Evolutionary conservation across 2,113 vertebrate species (phyloP), one percentile per base, ranked within the genome.

Genomic region (Chaenocephalus aceratus): DNA sequence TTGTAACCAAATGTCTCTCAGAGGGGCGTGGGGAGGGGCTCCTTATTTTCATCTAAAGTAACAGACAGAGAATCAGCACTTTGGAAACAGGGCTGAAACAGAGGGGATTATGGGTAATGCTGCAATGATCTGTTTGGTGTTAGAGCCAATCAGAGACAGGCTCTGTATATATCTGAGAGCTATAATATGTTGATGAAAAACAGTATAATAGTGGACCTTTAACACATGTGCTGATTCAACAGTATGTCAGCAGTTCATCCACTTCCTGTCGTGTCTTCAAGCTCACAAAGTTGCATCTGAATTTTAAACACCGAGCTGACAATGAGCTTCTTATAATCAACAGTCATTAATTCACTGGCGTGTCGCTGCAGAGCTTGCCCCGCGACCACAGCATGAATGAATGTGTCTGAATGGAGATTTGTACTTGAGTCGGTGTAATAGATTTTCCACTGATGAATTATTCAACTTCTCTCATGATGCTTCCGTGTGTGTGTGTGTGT

Each of bases 391-490:
- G 21, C 72, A 21, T 21, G 21, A 21, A 15, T 73, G 34, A 60
- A 60, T 18, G 16, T 21, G 60, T 63, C n/a, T 63, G 59, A 41
- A n/a, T 61, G 59, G 34, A 41, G 16, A 26, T 15, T 34, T 34
- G 36, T 1, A 36, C 34, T 41, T 41, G 6, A 21, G 10, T 52
- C 7, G 54, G 75, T 63, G 71, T 62, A 74, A 77, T 69, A 84
- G 79, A 66, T 70, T 86, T 89, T 92, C 87, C 89, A 75, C 76
- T 80, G 10, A 74, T 89, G 56, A 78, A 90, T 91, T 81, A 91
- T 88, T 88, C 80, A 92, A n/a, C 63, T 75, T 54, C 56, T 62
- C 69, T 69, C 83, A 34, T 57, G 49, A 65, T 82, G 36, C 71
- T 60, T 81, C 72, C 51, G 78, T 68, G 58, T 67, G 59, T 49